Conservation (phyloP, 2,113 vertebrate genomes). For the Electrona antarctica region DNA sequence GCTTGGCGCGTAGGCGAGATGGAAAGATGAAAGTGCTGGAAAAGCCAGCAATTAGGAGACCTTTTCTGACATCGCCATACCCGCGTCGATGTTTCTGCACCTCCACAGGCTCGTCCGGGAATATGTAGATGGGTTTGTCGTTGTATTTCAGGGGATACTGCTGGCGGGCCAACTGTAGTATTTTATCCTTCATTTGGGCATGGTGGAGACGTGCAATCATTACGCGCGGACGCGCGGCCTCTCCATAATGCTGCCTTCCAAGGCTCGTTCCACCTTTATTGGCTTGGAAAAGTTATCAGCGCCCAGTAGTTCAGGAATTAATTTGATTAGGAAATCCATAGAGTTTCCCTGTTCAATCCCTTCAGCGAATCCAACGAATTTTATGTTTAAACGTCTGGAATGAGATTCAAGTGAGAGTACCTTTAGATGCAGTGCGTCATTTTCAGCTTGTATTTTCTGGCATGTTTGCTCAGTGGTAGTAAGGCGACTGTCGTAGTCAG, state of each 20-base stretch:
- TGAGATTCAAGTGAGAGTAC: conserved; percentile 2
- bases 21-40: conserved; percentile 2
- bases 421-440: conserved; percentile 14
- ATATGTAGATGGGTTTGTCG: conserved; percentile 14
- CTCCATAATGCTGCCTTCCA: neutral
- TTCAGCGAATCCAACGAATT: conserved; percentile 24
- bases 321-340: no score
- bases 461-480: conserved; percentile 11
- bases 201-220: conserved; percentile 17
- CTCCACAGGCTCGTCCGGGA: conserved; percentile 1
- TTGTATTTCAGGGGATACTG: conserved; percentile 8
- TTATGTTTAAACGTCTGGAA: conserved; percentile 26
- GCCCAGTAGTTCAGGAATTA: no score
- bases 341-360: conserved; percentile 19
- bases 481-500: no score
- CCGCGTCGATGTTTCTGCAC: neutral
- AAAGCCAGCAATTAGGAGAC: neutral
- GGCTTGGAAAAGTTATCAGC: conserved; percentile 18
- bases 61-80: no score
- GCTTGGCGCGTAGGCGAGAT: neutral
- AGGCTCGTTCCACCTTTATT: neutral
- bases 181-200: conserved; percentile 22
- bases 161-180: conserved; percentile 20
- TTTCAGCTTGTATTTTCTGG: neutral
- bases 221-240: no score